Evolutionary conservation across 1,140 invertebrate genomes (phyloP), one percentile per base, ranked within the genome.

Genomic region (Littorina saxatilis): DNA sequence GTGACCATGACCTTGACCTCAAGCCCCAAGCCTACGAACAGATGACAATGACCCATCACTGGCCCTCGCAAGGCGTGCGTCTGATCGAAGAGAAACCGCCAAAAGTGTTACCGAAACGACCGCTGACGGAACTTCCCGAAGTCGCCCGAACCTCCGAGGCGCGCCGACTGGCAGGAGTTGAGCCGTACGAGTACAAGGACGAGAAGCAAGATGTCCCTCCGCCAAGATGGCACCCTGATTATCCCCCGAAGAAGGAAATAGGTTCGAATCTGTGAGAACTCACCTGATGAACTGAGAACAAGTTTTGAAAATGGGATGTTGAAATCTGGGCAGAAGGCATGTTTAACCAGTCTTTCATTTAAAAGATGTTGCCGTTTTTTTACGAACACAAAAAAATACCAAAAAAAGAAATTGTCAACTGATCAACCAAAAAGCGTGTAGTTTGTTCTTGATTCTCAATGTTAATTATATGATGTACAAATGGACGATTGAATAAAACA

Each of bases 1-100:
- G 72, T 20, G 47, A 83, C 66, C 50, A 77, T 3, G 83, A 84
- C 37, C 35, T 84, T 4, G 29, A 83, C 3, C 63, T 47, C 5
- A 83, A 79, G 35, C 79, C 76, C 52, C 5, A 47, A 20, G 83
- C 76, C 5, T 86, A 83, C 63, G 66, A 80, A 20, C 40, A 39
- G 15, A 52, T 63, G 5, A 11, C 43, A 1, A 76, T 82, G 76
- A 84, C 82, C 5, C 27, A 55, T 1, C 85, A 84, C 40, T 86
- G 85, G 85, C 82, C 85, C 2, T 76, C 79, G 2, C 79, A 82
- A 74, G 85, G 80, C 9, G 78, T 84, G 50, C 75, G 68, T 5
- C 58, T 78, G 50, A 55, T 37, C 39, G 70, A 55, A 37, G 55
- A 79, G 27, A 47, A 39, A 20, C 27, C 35, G 37, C 37, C 32